Base-by-base conservation (phyloP, 2,113 vertebrate genomes). In the Taxidea taxus region DNA sequence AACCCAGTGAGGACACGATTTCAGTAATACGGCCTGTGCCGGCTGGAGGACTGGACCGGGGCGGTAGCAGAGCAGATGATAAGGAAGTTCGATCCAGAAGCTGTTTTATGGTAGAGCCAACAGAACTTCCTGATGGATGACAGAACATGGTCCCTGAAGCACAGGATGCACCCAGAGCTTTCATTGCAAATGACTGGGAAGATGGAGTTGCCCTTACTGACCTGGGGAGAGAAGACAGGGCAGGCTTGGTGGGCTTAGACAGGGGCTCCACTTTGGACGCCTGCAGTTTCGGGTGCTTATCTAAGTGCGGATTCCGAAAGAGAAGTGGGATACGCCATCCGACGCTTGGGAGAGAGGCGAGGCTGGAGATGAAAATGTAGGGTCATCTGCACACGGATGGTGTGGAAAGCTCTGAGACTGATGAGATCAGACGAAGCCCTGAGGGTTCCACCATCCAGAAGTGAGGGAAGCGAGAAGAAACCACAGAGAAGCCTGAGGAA, bases 61-160 rank as follows among this genome's bases (percentile, higher is more conserved):
- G 4, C 1, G 1, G 29, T 16, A 18, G 49, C 83, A 66, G 23
- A 34, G 58, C 18, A 58, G 11, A 27, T 0, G n/a, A 6, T 4
- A 23, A 18, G 77, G 49, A n/a, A 42, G 34, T 21, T 77, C 6
- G 10, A 64, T 1, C 47, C 10, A 9, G 20, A 49, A 56, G 51
- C 29, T 49, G 27, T 23, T 7, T 64, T 70, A 47, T 70, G 18
- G 42, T 6, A 8, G 31, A 80, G 25, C 29, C 39, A 29, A 23
- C 0, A 29, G 66, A 87, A 86, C 42, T 81, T 87, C 37, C 75
- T 80, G 60, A 64, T 70, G 56, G 13, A 31, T 18, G 7, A 25
- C 21, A 31, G 49, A 74, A 80, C 2, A 3, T 31, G 49, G 27
- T 68, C 42, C 66, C 21, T 56, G 16, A 56, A 74, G n/a, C 29